Evolutionary conservation across 2,113 vertebrate species (phyloP), one percentile per base, ranked within the genome.

Genomic region (Clupea harengus): DNA sequence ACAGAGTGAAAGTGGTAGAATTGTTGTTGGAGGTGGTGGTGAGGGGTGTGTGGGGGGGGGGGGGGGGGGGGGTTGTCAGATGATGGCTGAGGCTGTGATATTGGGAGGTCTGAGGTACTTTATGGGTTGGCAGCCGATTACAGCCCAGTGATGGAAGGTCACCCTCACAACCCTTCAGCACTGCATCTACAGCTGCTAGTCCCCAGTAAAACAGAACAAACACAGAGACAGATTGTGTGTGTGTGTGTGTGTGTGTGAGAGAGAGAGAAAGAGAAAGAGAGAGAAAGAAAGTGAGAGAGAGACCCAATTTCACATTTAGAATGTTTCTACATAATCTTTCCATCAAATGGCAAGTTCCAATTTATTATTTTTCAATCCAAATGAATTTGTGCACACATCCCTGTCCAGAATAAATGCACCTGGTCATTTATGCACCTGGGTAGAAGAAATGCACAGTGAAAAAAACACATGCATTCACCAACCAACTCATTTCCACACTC

Each of bases 51-150:
- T n/a, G n/a, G n/a, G 47, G 52, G 52, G 3, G 47, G 17, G 6
- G 22, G 54, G 15, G 86, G 88, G 83, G 44, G 75, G 67, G 86
- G 89, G 85, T 85, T 88, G 90, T 85, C 82, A 87, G 85, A 45
- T 9, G 83, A 83, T 85, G 81, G n/a, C 60, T 57, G 47, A 60
- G 82, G 83, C 85, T 47, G 17, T 49, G 54, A 83, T 82, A 88
- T 88, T 85, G 86, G 87, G 87, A 87, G 82, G 86, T 81, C 49
- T 64, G 72, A 45, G 39, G 17, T 45, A 47, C 46, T 84, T 54
- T 32, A 57, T 60, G 64, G 81, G 86, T 52, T 87, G 60, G n/a
- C 60, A 67, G 60, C 22, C 22, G n/a, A 9, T 67, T 67, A 67
- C 60, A 67, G 60, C 60, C 8, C 60, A 25, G 60, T 25, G 60